Evolutionary conservation across 2,113 vertebrate species (phyloP).

Genomic region (Dromiciops gliroides): DNA sequence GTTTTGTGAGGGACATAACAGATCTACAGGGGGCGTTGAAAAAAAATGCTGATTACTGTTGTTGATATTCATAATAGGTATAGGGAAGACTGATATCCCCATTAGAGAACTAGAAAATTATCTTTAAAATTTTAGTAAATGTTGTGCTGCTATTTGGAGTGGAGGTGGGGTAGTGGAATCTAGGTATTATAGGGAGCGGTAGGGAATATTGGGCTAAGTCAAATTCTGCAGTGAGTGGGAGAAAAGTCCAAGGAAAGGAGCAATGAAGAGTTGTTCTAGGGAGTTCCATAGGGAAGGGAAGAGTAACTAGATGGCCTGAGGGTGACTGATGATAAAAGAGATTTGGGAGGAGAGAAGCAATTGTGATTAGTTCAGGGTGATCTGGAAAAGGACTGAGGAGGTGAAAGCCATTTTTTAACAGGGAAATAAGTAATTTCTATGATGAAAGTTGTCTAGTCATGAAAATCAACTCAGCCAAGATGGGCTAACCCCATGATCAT

Average conservation of each 20-base stretch:
- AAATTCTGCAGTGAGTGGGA: background rate
- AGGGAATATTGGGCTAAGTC: background rate
- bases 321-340: background rate
- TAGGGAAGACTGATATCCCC: slow-evolving; percentile 10
- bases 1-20: background rate
- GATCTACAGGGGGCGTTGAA: background rate
- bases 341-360: background rate
- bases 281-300: background rate
- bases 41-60: background rate
- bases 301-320: background rate
- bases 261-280: background rate
- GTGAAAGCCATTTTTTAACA: background rate
- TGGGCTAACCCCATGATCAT: background rate
- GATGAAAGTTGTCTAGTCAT: background rate
- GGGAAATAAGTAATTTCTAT: slow-evolving; percentile 13
- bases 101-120: background rate
- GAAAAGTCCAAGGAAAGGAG: background rate
- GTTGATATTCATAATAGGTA: slow-evolving; percentile 18
- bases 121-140: slow-evolving; percentile 18
- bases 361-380: background rate
- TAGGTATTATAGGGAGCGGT: background rate
- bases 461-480: slow-evolving; percentile 32
- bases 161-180: background rate
- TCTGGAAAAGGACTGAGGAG: background rate
- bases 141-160: background rate